phyloP scores from a whole-genome alignment of 2,888 invertebrate species.

The Drosophila nigricruria region DNA sequence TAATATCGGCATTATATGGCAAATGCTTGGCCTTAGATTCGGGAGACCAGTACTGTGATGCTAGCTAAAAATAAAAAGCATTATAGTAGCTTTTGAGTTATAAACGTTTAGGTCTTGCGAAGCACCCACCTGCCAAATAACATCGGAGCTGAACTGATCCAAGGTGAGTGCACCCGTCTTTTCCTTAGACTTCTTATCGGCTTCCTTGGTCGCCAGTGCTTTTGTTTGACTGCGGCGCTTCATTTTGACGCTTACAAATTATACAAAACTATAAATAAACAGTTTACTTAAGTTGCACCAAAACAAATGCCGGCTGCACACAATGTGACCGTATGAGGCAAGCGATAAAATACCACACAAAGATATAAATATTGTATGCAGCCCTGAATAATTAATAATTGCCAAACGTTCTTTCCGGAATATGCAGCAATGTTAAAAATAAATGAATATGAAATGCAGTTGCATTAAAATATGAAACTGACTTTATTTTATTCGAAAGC shows the following conservation, averaged over 20 bases:
- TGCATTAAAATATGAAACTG: background rate
- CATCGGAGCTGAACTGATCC: conserved; percentile 95
- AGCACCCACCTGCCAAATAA: conserved; percentile 92
- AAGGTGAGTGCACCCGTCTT: conserved; percentile 87
- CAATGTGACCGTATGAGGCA: conserved; percentile 28
- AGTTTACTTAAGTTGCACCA: conserved; percentile 25
- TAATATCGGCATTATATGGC: conserved; percentile 91
- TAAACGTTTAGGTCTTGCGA: conserved; percentile 29
- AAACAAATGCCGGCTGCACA: conserved; percentile 62
- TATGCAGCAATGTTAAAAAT: too few species aligned
- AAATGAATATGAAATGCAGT: background rate
- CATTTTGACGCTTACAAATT: conserved; percentile 39
- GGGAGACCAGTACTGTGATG: conserved; percentile 97
- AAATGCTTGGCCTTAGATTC: conserved; percentile 90
- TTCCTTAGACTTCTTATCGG: conserved; percentile 47
- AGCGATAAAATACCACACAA: background rate
- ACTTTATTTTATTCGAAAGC: background rate
- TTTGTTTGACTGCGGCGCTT: conserved; percentile 65
- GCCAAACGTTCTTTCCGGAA: fast-evolving
- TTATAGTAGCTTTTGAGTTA: background rate
- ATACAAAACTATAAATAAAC: conserved; percentile 9
- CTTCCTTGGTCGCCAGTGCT: conserved; percentile 19
- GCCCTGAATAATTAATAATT: background rate
- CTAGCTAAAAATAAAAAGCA: conserved; percentile 87
- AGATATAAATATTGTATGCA: background rate